A percentile compares a stretch with the other conserved stretches of the same genome.
phyloP scores from a whole-genome alignment of 2,888 invertebrate species.

The Mantis religiosa region DNA sequence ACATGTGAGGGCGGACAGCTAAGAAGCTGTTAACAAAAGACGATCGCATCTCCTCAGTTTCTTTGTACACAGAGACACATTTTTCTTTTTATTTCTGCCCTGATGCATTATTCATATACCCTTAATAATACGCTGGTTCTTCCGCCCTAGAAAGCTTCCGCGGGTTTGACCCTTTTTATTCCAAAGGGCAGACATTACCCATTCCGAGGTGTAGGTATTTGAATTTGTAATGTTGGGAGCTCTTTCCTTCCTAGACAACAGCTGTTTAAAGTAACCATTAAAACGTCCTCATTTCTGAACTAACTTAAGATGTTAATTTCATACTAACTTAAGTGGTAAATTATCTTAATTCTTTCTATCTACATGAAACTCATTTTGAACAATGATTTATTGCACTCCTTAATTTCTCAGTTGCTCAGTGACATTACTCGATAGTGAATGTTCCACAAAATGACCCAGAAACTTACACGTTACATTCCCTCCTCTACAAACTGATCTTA shows the following conservation, averaged over 20 bases:
- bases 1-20: too few relatives aligned
- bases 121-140: not conserved
- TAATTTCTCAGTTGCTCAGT: too few relatives aligned
- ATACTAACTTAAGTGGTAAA: too few relatives aligned
- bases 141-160: not conserved
- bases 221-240: not conserved
- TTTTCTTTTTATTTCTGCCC: not conserved
- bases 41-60: not conserved
- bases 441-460: too few relatives aligned
- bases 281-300: not conserved
- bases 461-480: too few relatives aligned
- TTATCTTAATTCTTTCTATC: too few relatives aligned
- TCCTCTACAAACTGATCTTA: too few relatives aligned
- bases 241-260: not conserved
- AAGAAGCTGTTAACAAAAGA: not conserved
- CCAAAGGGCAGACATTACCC: not conserved
- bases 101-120: not conserved
- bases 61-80: not conserved
- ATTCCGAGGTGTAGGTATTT: not conserved
- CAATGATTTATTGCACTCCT: too few relatives aligned
- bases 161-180: not conserved
- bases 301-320: too few relatives aligned
- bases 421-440: too few relatives aligned
- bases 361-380: too few relatives aligned
- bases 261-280: not conserved